phyloP scores from a whole-genome alignment of 2,113 vertebrate genomes.

The Phoenicopterus ruber region DNA sequence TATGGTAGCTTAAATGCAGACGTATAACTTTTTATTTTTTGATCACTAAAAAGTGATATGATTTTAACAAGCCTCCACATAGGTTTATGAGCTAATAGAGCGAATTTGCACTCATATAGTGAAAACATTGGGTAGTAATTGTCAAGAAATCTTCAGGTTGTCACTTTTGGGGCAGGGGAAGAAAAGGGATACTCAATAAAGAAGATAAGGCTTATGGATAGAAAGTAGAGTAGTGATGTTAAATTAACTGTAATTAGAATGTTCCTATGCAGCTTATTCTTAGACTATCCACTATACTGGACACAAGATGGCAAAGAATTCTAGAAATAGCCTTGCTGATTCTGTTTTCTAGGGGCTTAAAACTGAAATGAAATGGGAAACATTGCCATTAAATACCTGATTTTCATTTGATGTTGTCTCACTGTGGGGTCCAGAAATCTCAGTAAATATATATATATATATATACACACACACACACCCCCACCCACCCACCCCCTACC shows the following conservation, averaged over 20 bases:
- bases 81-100: not conserved
- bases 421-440: not conserved
- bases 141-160: not conserved
- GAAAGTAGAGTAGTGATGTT: not conserved
- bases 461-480: too few relatives aligned
- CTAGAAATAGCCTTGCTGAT: not conserved
- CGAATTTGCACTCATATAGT: not conserved
- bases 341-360: not conserved
- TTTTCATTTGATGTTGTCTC: not conserved
- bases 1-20: not conserved
- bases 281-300: not conserved
- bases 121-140: not conserved
- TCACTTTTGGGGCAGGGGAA: not conserved
- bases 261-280: not conserved
- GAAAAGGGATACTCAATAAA: not conserved
- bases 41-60: not conserved
- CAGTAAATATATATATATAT: not conserved
- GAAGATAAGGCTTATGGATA: not conserved
- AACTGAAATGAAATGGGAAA: not conserved
- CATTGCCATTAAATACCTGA: not conserved
- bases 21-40: not conserved
- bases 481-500: too few relatives aligned
- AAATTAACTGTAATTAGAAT: not conserved
- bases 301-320: not conserved
- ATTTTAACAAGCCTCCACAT: not conserved